A percentile compares a stretch with the other conserved stretches of the same genome.
These are phyloP conservation scores for Aelia acuminata DNA, from an alignment of 2,888 invertebrate genomes.

Conservation along the genomic window DNA sequence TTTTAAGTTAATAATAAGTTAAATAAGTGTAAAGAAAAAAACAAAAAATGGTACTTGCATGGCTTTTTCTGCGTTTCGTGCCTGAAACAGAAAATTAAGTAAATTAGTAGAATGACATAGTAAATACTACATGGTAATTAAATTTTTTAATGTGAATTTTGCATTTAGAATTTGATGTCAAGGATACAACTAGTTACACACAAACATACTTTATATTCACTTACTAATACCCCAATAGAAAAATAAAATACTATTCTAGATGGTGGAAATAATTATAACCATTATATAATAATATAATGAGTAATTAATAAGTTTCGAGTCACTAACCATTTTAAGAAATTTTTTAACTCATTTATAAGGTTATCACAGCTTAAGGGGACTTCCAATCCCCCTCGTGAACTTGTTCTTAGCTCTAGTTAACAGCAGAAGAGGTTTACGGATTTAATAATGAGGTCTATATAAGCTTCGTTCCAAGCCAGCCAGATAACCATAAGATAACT, in stretches of 20 bases:
- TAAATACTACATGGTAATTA: neutral
- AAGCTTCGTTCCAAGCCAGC: too few species aligned
- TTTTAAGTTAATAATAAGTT: neutral
- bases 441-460: too few species aligned
- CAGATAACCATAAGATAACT: too few species aligned
- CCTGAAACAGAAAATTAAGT: constrained; percentile 74
- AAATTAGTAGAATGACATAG: neutral
- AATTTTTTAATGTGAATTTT: neutral
- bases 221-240: neutral
- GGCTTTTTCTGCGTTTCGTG: constrained; percentile 97
- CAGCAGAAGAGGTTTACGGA: neutral
- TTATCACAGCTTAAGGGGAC: neutral
- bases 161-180: neutral
- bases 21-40: too few species aligned
- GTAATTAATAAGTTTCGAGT: neutral
- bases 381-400: neutral
- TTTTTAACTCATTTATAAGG: neutral
- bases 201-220: neutral
- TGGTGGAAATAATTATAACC: neutral
- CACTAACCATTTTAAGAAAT: constrained; percentile 8
- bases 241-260: neutral
- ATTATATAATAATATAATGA: neutral
- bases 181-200: neutral
- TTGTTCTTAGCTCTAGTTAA: neutral
- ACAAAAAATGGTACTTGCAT: constrained; percentile 79